A percentile compares a stretch with the other conserved stretches of the same genome.
Evolutionary conservation across 2,113 vertebrate genomes (phyloP).

Genomic region (Irena cyanogastra): DNA sequence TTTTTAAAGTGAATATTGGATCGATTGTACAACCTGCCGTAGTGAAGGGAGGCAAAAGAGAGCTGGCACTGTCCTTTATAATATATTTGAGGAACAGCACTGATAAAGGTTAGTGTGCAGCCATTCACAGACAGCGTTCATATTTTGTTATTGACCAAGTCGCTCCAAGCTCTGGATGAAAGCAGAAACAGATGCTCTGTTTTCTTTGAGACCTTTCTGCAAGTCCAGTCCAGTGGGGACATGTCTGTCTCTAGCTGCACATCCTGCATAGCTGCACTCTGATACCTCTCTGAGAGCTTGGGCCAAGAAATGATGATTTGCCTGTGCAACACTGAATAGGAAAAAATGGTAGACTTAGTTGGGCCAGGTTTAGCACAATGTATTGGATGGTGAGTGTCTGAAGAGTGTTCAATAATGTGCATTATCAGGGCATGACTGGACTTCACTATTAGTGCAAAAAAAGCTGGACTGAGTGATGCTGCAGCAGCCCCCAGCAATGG

Average conservation of each 20-base stretch:
- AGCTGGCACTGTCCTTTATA: background rate
- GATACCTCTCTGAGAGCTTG: background rate
- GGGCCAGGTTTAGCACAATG: background rate
- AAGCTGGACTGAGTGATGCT: background rate
- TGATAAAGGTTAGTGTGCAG: background rate
- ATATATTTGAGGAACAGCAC: background rate
- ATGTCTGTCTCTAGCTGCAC: rapidly evolving
- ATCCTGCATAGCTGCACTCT: background rate
- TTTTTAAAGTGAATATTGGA: background rate
- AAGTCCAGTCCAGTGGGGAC: background rate
- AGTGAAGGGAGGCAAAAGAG: background rate
- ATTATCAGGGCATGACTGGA: background rate
- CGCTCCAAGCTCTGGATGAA: background rate
- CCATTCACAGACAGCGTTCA: background rate
- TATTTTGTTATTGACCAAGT: background rate
- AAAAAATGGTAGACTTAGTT: background rate
- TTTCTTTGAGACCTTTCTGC: background rate
- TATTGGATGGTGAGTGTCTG: background rate
- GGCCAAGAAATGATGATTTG: background rate
- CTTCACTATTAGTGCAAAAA: background rate
- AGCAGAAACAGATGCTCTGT: background rate
- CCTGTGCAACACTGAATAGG: background rate
- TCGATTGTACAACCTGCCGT: background rate
- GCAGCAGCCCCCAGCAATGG: background rate
- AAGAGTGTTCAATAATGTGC: background rate